Evolutionary conservation across 2,888 invertebrate genomes (phyloP).

Genomic region (Neria commutata): DNA sequence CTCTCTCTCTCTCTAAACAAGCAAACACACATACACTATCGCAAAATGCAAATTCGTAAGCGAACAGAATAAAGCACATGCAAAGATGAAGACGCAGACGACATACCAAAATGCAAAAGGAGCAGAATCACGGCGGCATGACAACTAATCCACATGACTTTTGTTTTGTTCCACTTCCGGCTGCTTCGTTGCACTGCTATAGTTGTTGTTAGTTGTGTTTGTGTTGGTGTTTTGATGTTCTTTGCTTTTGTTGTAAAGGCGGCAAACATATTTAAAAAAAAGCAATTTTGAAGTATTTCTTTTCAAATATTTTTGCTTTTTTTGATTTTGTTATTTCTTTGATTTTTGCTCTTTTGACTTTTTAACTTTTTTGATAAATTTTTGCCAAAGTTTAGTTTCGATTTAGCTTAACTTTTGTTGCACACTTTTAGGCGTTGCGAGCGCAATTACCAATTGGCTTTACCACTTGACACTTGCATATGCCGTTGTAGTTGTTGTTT

Average conservation of each 20-base stretch:
- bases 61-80: background rate
- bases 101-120: conserved; percentile 60
- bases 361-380: no score
- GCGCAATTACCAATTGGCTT: no score
- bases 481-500: no score
- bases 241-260: background rate
- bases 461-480: no score
- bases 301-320: no score
- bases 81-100: conserved; percentile 22
- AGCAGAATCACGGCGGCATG: conserved; percentile 59
- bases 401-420: no score
- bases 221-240: background rate
- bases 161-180: conserved; percentile 2
- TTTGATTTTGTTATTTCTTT: no score
- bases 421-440: no score
- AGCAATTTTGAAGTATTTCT: no score
- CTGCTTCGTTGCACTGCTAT: background rate
- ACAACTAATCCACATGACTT: conserved; percentile 62
- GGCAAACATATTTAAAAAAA: no score
- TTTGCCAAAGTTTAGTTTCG: no score
- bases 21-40: background rate
- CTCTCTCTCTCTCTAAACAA: background rate
- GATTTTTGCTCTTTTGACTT: no score
- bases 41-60: background rate
- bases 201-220: background rate